Evolutionary conservation across 2,113 vertebrate species (phyloP).

Genomic region (Connochaetes taurinus): DNA sequence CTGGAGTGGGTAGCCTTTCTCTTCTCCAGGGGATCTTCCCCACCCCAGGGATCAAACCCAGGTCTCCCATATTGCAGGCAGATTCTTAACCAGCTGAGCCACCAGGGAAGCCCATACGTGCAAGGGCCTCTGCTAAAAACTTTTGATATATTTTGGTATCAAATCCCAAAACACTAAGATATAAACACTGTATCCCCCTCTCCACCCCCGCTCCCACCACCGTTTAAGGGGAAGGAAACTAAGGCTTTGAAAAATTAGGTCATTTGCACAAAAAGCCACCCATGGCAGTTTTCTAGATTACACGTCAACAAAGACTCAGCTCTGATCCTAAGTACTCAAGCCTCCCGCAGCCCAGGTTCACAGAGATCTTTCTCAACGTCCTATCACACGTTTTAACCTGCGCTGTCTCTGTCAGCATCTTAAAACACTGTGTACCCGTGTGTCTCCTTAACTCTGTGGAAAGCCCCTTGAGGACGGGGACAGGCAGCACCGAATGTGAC

Average conservation of each 20-base stretch:
- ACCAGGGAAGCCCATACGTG: rapidly evolving
- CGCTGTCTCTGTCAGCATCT: not conserved
- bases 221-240: not conserved
- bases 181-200: not conserved
- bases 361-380: not conserved
- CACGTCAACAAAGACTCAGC: not conserved
- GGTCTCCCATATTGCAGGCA: rapidly evolving
- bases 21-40: not conserved
- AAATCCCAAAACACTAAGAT: not conserved
- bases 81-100: not conserved
- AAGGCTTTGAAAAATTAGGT: not conserved
- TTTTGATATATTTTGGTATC: not conserved
- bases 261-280: not conserved
- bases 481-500: not conserved
- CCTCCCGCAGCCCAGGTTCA: not conserved
- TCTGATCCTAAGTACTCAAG: not conserved
- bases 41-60: not conserved
- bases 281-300: not conserved
- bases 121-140: not conserved
- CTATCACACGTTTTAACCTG: not conserved
- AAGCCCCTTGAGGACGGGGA: not conserved
- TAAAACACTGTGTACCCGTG: not conserved
- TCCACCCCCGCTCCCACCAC: not conserved
- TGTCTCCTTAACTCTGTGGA: not conserved
- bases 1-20: not conserved